Conservation (phyloP, 2,113 vertebrate genomes). For the Plectropomus leopardus region DNA sequence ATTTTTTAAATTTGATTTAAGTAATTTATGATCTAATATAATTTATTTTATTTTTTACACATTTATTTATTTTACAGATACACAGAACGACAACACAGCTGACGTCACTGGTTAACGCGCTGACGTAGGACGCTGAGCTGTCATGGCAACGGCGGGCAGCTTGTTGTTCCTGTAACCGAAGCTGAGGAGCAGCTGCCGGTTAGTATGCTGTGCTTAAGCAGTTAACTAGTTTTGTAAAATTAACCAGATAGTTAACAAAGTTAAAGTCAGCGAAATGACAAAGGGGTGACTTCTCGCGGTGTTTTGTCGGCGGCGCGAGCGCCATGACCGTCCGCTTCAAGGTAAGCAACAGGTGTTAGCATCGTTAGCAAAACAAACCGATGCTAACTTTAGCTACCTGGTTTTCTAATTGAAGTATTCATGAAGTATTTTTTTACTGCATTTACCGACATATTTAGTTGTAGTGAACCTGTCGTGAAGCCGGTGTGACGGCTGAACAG, state of each 20-base stretch:
- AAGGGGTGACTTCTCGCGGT: not conserved
- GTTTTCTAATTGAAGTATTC: not conserved
- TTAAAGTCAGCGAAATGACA: rapidly evolving
- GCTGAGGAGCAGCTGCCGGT: not conserved
- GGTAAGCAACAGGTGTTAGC: conserved; percentile 65
- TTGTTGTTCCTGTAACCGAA: not conserved
- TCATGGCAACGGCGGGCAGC: conserved; percentile 65
- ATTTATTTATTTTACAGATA: too few species aligned
- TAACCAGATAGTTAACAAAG: not conserved
- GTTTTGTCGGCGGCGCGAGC: not conserved
- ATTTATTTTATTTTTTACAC: too few species aligned
- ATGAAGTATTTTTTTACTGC: rapidly evolving
- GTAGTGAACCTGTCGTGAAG: rapidly evolving
- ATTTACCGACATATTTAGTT: not conserved
- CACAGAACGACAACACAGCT: not conserved
- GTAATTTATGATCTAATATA: too few species aligned
- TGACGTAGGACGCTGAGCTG: conserved; percentile 36
- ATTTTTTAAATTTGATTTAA: too few species aligned
- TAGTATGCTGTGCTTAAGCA: not conserved
- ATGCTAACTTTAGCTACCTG: not conserved
- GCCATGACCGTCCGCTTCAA: conserved; percentile 73
- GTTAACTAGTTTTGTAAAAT: too few species aligned
- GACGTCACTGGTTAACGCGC: conserved; percentile 29
- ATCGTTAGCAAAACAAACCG: not conserved
- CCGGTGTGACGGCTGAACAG: not conserved